Base-by-base conservation (phyloP, 1,140 invertebrate genomes). In the Aethina tumida region DNA sequence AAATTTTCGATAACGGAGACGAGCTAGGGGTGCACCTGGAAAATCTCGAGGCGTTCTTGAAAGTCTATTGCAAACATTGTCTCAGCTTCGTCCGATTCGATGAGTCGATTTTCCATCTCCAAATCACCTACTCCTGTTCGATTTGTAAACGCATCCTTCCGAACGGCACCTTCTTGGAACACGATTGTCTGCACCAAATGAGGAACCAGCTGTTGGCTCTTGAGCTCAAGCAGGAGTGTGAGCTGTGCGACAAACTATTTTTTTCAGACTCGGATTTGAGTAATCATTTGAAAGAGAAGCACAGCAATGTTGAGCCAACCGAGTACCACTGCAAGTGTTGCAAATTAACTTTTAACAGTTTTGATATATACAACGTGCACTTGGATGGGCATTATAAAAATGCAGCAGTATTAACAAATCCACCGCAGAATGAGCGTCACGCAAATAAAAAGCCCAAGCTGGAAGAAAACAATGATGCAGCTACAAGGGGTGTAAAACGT, bases 171-270 rank as follows among this genome's bases (percentile, higher is more conserved):
- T 34, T 24, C 14, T n/a, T 33, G 3, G 18, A 5, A 5, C 41
- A 43, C 16, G 15, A 15, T 2, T 43, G 41, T 12, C 35, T 43
- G 9, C 41, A 43, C 18, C 13, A 21, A 8, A 27, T 28, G 16
- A 15, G 21, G 5, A 18, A 14, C 1, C 41, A 43, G 24, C 14
- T 18, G 6, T 13, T 31, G 10, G 41, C 41, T n/a, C 12, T 6
- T 5, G 25, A 13, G 8, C 19, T 13, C 9, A 31, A 20, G 15
- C 22, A 20, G 12, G 19, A 17, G 3, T 52, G 50, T 31, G 30
- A 43, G 16, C 22, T 37, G 5, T 52, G 44, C 25, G 42, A 35
- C 4, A 38, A 48, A 26, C 12, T 22, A 7, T 41, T 39, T 8
- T 34, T 33, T 26, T 43, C 19, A 5, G 4, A 7, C 2, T n/a